Base-by-base conservation (phyloP, 2,797 vertebrate genomes). In the Poeciliopsis turneri region DNA sequence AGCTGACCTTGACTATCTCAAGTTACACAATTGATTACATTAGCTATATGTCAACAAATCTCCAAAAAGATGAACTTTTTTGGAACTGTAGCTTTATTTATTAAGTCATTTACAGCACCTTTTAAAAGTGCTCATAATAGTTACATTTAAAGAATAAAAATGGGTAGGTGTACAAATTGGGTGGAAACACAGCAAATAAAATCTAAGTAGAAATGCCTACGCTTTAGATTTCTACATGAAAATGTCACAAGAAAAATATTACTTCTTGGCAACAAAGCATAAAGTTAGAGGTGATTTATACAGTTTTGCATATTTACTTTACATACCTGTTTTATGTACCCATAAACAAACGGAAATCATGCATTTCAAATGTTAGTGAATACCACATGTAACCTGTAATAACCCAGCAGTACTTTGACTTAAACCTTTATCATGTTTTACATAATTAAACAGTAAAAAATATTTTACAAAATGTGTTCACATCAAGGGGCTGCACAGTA, bases 211-310 rank as follows among this genome's bases (percentile, higher is more conserved):
- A 41, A 68, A 68, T 30, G 9, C 10, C 61, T 64, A 11, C 3
- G 16, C 33, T 64, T 64, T 33, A 12, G 9, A 68, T 25, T 25
- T 4, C 36, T 41, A 25, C 20, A 4, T 41, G 25, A 23, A 69
- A 69, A 43, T 43, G n/a, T 45, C 23, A 70, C 20, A 23, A 25
- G 5, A 36, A 23, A 55, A 39, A 66, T 41, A 1, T 11, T 3
- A 4, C 64, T 39, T 2, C 3, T 11, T 39, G 36, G 7, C 33
- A 39, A 10, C 9, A 43, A 13, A 46, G 39, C 4, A 36, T 13
- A 72, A 72, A 47, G 11, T 72, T 33, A 72, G n/a, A 71, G 69
- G 25, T 71, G n/a, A 45, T 23, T 66, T 53, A 33, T 18, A 61
- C 0, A 66, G 9, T 66, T 61, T 39, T 39, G 2, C 20, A 69